These are phyloP conservation scores for Eupithecia subumbrata DNA, from an alignment of 2,888 invertebrate species.

Conservation along the genomic window DNA sequence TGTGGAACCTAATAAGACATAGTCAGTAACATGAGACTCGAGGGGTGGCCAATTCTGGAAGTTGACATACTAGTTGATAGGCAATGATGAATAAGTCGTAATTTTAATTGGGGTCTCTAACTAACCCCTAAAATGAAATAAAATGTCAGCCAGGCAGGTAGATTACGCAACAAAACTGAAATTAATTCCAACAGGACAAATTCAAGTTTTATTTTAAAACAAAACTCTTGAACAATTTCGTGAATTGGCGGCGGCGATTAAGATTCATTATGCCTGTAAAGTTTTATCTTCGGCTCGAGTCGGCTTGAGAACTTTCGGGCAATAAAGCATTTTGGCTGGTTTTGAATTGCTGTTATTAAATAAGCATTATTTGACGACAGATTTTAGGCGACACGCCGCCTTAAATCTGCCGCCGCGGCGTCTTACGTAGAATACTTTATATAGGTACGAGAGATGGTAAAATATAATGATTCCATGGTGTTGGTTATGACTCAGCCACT, in stretches of 20 bases:
- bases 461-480: not conserved
- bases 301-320: slow-evolving; percentile 70
- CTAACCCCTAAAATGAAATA: slow-evolving; percentile 54
- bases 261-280: slow-evolving; percentile 82
- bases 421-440: not conserved
- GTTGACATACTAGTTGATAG: not conserved
- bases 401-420: too few species aligned
- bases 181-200: slow-evolving; percentile 75
- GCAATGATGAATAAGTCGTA: too few species aligned
- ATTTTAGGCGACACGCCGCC: not conserved
- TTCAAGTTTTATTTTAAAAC: slow-evolving; percentile 76
- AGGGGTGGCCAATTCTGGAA: not conserved
- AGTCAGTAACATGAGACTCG: too few species aligned
- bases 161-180: slow-evolving; percentile 72
- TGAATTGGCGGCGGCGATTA: slow-evolving; percentile 77
- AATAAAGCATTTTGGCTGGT: slow-evolving; percentile 83
- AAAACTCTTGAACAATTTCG: slow-evolving; percentile 78
- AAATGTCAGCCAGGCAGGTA: slow-evolving; percentile 62
- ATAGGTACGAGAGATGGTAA: not conserved
- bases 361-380: slow-evolving; percentile 65
- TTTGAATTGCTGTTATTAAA: slow-evolving; percentile 80
- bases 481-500: too few species aligned
- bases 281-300: slow-evolving; percentile 70
- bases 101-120: not conserved
- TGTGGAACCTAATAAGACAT: too few species aligned